Evolutionary conservation across 2,888 invertebrate genomes (phyloP).

Genomic region (Leptarthrus brevirostris): DNA sequence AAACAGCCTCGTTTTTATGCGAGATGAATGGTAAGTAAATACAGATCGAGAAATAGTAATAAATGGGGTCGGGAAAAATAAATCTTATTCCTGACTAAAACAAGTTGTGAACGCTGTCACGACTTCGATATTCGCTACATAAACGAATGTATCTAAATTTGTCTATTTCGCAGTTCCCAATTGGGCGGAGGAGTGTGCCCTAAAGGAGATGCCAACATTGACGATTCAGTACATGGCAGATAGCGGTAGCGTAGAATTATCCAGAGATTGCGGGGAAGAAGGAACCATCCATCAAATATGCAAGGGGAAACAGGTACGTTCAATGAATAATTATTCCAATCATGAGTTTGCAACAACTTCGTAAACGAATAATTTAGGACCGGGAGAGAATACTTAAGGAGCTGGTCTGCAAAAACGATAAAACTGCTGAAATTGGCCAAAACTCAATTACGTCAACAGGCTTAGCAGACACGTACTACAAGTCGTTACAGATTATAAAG

Average conservation of each 20-base stretch:
- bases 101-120: not conserved
- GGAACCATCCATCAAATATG: slow-evolving; percentile 79
- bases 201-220: slow-evolving; percentile 78
- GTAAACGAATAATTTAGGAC: slow-evolving; percentile 49
- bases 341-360: not conserved
- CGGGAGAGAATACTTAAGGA: slow-evolving; percentile 49
- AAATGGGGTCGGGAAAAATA: too few relatives aligned
- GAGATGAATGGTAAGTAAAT: slow-evolving; percentile 77
- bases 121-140: not conserved
- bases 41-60: slow-evolving; percentile 11
- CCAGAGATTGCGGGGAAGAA: slow-evolving; percentile 80
- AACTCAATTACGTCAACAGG: slow-evolving; percentile 63
- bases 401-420: slow-evolving; percentile 51
- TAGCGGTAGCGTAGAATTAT: slow-evolving; percentile 79
- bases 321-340: slow-evolving; percentile 42
- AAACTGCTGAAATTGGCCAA: slow-evolving; percentile 59
- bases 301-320: slow-evolving; percentile 77
- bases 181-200: slow-evolving; percentile 82
- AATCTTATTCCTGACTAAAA: slow-evolving; percentile 19
- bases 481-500: slow-evolving; percentile 64
- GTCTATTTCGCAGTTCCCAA: slow-evolving; percentile 72
- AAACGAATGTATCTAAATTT: not conserved
- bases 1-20: slow-evolving; percentile 82
- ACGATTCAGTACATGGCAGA: slow-evolving; percentile 82
- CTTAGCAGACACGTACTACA: slow-evolving; percentile 64